Base-by-base conservation (phyloP, 2,888 invertebrate genomes). In the Polylopha cassiicola region DNA sequence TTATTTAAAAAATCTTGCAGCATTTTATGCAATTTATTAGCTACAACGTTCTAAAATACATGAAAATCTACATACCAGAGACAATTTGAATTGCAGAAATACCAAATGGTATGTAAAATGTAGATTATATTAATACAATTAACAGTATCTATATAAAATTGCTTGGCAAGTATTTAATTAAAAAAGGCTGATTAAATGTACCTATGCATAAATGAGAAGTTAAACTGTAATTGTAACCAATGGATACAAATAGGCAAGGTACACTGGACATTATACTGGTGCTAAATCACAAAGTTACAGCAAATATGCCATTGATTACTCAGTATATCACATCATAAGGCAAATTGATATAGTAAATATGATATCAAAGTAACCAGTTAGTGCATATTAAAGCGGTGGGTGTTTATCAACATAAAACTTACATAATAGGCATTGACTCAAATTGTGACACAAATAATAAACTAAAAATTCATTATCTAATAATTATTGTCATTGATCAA, bases 11-110 rank as follows among this genome's bases (percentile, higher is more conserved):
- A 30, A 46, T 39, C 47, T 42, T 44, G 47, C 46, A 50, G 50
- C 50, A 45, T 30, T 44, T 39, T 33, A 43, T 45, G 55, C 61
- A 64, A 62, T 59, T 55, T 47, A 28, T 60, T 60, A 55, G 55
- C 58, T 53, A 49, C 45, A 47, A 42, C 31, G 44, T 41, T 41
- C 15, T 29, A 37, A 5, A 14, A 32, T 22, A 32, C 15, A 32
- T 11, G 11, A 11, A 26, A 14, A 26, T 10, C 15, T 22, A 15
- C 9, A 32, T 32, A n/a, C 37, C 23, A 32, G 22, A 17, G 9
- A 6, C 21, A 31, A 5, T 21, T 7, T 34, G 34, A 11, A 26
- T 4, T 31, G 18, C 22, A 33, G 21, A 24, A n/a, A n/a, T n/a
- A n/a, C n/a, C n/a, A n/a, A n/a, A n/a, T n/a, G n/a, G n/a, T n/a